Percentiles rank a stretch among this genome's conserved stretches.
phyloP scores from a whole-genome alignment of 2,888 invertebrate genomes.

The Agonum fuliginosum region DNA sequence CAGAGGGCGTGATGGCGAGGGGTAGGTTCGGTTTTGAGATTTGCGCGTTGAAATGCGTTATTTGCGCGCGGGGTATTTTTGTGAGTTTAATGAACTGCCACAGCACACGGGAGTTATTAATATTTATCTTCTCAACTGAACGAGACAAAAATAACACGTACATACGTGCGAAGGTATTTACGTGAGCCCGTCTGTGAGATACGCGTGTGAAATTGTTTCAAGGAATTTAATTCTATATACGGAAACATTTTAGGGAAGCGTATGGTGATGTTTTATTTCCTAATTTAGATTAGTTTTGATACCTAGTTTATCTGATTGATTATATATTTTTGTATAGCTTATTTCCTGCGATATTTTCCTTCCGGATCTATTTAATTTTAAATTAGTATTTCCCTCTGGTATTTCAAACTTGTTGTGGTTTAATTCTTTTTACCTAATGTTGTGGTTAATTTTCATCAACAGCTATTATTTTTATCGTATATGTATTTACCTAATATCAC shows the following conservation, averaged over 20 bases:
- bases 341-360: too few relatives aligned
- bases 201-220: constrained; percentile 44
- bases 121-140: constrained; percentile 52
- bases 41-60: constrained; percentile 2
- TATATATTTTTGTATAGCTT: too few relatives aligned
- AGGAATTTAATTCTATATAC: constrained; percentile 25
- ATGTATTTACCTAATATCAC: too few relatives aligned
- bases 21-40: constrained; percentile 1
- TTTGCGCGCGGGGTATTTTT: constrained; percentile 44
- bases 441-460: too few relatives aligned
- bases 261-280: not conserved
- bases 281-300: not conserved
- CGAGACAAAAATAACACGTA: constrained; percentile 53
- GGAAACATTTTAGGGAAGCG: constrained; percentile 16
- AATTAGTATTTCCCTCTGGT: too few relatives aligned
- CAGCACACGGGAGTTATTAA: constrained; percentile 47
- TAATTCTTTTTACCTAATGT: too few relatives aligned
- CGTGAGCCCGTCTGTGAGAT: constrained; percentile 29
- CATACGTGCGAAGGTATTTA: constrained; percentile 41
- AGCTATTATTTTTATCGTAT: too few relatives aligned
- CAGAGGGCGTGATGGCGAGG: not conserved
- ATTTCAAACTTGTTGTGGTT: too few relatives aligned
- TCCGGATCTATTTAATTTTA: too few relatives aligned
- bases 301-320: too few relatives aligned
- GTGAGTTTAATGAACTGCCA: constrained; percentile 52